Conservation (phyloP, 2,888 invertebrate genomes). For the Ceraclea dissimilis region DNA sequence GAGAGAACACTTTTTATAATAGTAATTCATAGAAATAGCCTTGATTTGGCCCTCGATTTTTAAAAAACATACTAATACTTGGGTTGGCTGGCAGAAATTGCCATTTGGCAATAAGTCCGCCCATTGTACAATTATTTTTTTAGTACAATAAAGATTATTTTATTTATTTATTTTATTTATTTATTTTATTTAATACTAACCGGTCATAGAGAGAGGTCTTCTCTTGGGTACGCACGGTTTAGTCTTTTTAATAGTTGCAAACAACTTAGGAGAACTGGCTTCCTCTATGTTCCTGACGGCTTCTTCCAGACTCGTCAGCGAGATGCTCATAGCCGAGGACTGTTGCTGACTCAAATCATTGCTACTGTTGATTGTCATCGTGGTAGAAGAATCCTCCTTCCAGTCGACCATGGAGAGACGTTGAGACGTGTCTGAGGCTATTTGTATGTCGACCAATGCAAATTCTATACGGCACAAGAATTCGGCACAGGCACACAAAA, state of each 20-base stretch:
- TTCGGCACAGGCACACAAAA: not conserved
- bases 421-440: slow-evolving; percentile 1
- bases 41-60: no score
- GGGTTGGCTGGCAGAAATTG: no score
- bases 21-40: no score
- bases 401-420: slow-evolving; percentile 2
- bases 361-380: not conserved
- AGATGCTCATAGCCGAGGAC: slow-evolving; percentile 34
- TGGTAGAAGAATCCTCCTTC: not conserved
- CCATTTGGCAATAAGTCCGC: no score
- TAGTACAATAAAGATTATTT: no score
- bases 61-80: no score
- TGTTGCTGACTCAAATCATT: slow-evolving; percentile 26
- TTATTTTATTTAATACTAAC: slow-evolving; percentile 42
- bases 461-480: slow-evolving; percentile 30
- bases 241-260: slow-evolving; percentile 42
- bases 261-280: slow-evolving; percentile 37
- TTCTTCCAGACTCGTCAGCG: slow-evolving; percentile 44
- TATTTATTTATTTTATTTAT: no score
- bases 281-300: slow-evolving; percentile 43
- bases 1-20: no score
- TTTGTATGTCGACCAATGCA: slow-evolving; percentile 40
- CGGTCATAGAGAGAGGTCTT: slow-evolving; percentile 55
- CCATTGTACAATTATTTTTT: no score
- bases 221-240: slow-evolving; percentile 48